Conservation (phyloP, 2,113 vertebrate genomes). For the Choloepus hoffmanni region DNA sequence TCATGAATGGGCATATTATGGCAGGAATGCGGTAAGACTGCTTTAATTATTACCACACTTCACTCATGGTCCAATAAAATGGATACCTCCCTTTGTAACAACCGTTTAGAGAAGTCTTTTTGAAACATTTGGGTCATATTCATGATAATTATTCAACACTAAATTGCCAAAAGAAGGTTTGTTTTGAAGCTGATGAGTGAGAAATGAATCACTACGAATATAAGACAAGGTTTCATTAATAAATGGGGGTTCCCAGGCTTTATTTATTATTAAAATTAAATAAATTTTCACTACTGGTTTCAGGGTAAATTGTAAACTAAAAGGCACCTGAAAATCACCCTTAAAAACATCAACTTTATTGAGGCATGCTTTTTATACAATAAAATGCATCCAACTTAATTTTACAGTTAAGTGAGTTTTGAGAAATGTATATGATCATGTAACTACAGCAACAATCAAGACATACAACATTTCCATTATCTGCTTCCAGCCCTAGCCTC, state of each 20-base stretch:
- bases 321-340: neutral
- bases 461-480: neutral
- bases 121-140: constrained; percentile 68
- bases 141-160: constrained; percentile 58
- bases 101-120: constrained; percentile 31
- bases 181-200: constrained; percentile 36
- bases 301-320: constrained; percentile 28
- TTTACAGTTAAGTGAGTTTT: constrained; percentile 13
- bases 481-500: neutral
- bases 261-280: constrained; percentile 44
- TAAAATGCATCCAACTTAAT: neutral
- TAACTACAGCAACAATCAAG: neutral
- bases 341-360: neutral
- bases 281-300: constrained; percentile 26
- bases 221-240: constrained; percentile 20
- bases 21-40: neutral
- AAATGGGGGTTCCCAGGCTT: constrained; percentile 16
- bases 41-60: constrained; percentile 37
- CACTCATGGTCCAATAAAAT: neutral
- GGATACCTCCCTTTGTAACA: constrained; percentile 29
- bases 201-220: constrained; percentile 16
- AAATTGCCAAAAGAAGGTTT: constrained; percentile 46
- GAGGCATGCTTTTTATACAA: neutral
- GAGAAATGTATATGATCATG: neutral
- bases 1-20: neutral